Evolutionary conservation across 2,888 invertebrate genomes (phyloP), one percentile per base, ranked within the genome.

Genomic region (Lasioglossum pauxillum): DNA sequence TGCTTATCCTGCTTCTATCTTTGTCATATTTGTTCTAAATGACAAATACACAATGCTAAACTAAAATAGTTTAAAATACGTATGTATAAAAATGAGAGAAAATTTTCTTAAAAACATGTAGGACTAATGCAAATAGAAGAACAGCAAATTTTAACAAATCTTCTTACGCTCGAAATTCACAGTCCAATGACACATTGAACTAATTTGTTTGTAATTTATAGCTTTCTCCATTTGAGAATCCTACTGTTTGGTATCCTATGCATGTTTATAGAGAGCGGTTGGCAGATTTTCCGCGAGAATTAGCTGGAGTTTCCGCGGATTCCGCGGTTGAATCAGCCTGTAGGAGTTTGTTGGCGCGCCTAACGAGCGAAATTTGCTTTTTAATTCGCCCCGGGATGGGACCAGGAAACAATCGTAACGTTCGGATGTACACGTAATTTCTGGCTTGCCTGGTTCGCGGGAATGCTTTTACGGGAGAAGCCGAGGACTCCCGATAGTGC

Each of bases 391-490:
- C 31, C 27, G 5, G 14, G n/a, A 23, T 10, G n/a, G 57, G 41
- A 16, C 60, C 10, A 35, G 19, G 64, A 78, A 69, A 75, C 67
- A 76, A 72, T 44, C 67, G 84, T 75, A 83, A 78, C 76, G 69
- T 85, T 84, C 80, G 78, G 77, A 57, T 84, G 77, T 44, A 49
- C 53, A 46, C 80, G 83, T 90, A 90, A 85, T 90, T 90, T 84
- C 83, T 78, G 53, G 60, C 82, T 75, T 64, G 35, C 71, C 69
- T 73, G 53, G 75, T 75, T 49, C 83, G 69, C 76, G 75, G 81
- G 82, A 82, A 88, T 87, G 89, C 88, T 86, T 84, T 85, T 84
- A 82, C 84, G 80, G 69, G 82, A 87, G 82, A 87, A 87, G 75
- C 86, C 67, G 80, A 81, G 75, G 81, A 85, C 88, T 89, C 83